phyloP scores from a whole-genome alignment of 1,140 invertebrate genomes.

The Euura lappo region DNA sequence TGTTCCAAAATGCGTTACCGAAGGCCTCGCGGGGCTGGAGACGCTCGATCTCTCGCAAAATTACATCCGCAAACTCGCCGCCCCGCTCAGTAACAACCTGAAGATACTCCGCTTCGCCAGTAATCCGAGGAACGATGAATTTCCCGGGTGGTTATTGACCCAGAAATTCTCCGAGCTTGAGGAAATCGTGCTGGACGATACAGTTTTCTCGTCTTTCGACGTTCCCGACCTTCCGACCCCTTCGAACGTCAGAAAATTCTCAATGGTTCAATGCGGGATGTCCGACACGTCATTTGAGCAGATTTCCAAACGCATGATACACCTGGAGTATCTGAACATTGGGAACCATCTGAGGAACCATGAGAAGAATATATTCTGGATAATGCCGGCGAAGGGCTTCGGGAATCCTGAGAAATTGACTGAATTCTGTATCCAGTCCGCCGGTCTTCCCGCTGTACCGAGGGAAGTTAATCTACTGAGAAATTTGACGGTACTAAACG shows the following conservation, averaged over 20 bases:
- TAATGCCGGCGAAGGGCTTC: constrained; percentile 29
- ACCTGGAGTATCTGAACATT: constrained; percentile 33
- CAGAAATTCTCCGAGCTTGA: constrained; percentile 27
- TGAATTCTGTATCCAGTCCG: constrained; percentile 24
- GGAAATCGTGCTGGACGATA: constrained; percentile 30
- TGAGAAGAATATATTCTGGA: constrained; percentile 27
- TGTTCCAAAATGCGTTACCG: constrained; percentile 35
- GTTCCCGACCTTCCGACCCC: constrained; percentile 5
- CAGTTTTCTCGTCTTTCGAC: constrained; percentile 29
- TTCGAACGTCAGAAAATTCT: constrained; percentile 32
- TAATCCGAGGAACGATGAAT: constrained; percentile 23
- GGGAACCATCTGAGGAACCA: constrained; percentile 18
- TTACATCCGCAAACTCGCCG: constrained; percentile 20
- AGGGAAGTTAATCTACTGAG: constrained; percentile 25
- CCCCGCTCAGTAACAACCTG: constrained; percentile 33
- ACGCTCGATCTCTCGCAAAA: constrained; percentile 35
- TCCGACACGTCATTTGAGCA: constrained; percentile 21
- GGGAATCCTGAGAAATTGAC: constrained; percentile 21
- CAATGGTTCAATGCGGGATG: constrained; percentile 32
- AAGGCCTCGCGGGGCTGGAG: constrained; percentile 37
- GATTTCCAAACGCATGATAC: constrained; percentile 28
- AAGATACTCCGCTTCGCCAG: constrained; percentile 29
- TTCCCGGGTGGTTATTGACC: constrained; percentile 43
- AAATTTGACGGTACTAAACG: constrained; percentile 34
- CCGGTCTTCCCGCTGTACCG: constrained; percentile 26